Conservation (phyloP, 2,113 vertebrate species). For the Copsychus sechellarum region DNA sequence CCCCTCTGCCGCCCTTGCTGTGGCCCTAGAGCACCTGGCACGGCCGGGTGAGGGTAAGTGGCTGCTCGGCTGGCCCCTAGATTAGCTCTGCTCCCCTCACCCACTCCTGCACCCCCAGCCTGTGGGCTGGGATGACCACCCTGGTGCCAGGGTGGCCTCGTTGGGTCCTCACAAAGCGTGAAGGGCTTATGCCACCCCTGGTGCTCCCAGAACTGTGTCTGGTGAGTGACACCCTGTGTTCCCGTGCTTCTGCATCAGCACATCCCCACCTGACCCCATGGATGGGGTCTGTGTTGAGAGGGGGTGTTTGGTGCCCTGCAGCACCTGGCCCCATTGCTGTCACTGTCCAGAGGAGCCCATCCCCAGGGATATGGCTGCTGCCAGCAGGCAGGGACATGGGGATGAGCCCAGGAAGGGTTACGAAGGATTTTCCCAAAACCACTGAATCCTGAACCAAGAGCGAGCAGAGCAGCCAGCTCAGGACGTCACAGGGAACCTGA, state of each 20-base stretch:
- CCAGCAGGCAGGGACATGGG: fast-evolving
- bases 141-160: neutral
- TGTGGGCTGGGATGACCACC: neutral
- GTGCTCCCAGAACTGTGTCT: fast-evolving
- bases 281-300: neutral
- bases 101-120: neutral
- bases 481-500: fast-evolving
- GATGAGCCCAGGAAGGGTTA: neutral
- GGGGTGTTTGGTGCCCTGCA: neutral
- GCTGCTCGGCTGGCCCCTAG: neutral
- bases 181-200: neutral
- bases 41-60: conserved; percentile 52
- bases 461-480: neutral
- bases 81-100: neutral
- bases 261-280: fast-evolving
- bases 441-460: neutral
- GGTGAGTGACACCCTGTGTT: fast-evolving
- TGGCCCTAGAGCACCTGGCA: conserved; percentile 46
- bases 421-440: neutral
- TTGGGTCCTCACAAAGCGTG: fast-evolving
- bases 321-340: fast-evolving
- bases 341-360: fast-evolving
- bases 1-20: neutral
- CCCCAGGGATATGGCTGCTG: neutral
- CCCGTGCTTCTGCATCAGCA: neutral